Conservation (phyloP, 2,797 vertebrate species). For the Macrochelys suwanniensis region DNA sequence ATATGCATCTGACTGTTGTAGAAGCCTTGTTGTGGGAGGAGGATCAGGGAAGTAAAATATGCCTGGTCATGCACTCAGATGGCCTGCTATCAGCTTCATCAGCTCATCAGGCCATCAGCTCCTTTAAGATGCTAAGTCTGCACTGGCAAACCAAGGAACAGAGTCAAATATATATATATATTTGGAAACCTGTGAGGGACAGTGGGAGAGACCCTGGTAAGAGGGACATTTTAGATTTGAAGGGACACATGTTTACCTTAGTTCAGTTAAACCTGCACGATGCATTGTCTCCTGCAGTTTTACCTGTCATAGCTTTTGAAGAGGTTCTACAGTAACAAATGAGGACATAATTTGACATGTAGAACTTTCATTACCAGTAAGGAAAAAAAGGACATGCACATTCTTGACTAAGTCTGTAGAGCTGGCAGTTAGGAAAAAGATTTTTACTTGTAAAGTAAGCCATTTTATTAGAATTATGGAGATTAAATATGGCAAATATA, state of each 20-base stretch:
- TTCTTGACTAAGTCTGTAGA: conserved; percentile 40
- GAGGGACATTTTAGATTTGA: conserved; percentile 58
- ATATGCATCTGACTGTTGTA: neutral
- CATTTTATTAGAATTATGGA: neutral
- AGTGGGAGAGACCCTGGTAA: neutral
- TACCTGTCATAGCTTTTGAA: conserved; percentile 66
- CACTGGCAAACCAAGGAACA: neutral
- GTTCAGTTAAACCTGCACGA: conserved; percentile 58
- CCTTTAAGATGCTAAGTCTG: neutral
- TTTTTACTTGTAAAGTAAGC: neutral
- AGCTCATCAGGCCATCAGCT: neutral
- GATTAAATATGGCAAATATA: neutral
- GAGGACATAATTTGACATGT: conserved; percentile 68
- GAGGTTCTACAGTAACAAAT: conserved; percentile 70
- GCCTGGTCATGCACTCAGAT: neutral
- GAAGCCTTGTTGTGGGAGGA: neutral
- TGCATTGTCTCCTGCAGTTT: conserved; percentile 62
- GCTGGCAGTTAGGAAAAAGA: conserved; percentile 15
- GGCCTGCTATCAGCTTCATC: neutral
- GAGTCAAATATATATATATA: too few relatives aligned
- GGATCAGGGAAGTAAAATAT: neutral
- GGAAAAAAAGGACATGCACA: conserved; percentile 67
- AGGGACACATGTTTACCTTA: conserved; percentile 46
- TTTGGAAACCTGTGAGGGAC: neutral
- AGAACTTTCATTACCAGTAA: conserved; percentile 61